Evolutionary conservation across 1,140 invertebrate genomes (phyloP).

Genomic region (Phymorhynchus buccinoides): DNA sequence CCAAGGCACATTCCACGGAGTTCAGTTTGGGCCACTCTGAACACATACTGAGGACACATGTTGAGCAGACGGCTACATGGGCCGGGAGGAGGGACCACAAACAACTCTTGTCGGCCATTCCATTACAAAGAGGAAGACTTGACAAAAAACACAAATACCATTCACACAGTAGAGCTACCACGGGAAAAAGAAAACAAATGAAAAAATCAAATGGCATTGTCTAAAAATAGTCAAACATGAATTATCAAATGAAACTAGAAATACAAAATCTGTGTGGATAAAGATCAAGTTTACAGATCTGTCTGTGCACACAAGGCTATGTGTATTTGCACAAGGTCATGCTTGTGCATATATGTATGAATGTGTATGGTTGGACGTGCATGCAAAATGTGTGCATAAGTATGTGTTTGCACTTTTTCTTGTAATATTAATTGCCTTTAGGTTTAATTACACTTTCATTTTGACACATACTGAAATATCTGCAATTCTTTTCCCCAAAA

Average conservation of each 20-base stretch:
- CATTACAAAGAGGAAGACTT: conserved; percentile 40
- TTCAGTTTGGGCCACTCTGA: conserved; percentile 28
- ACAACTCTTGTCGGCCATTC: conserved; percentile 40
- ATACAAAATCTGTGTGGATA: background rate
- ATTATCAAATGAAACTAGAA: background rate
- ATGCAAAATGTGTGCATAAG: background rate
- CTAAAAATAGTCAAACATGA: background rate
- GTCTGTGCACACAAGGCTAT: no score
- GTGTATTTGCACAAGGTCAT: background rate
- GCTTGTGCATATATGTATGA: no score
- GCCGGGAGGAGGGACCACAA: conserved; percentile 34
- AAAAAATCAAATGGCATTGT: background rate
- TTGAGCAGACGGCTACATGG: conserved; percentile 37
- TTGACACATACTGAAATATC: background rate
- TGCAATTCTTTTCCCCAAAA: background rate
- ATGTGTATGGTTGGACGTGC: no score
- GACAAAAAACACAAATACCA: background rate
- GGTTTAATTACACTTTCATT: background rate
- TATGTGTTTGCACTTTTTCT: background rate
- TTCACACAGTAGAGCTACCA: background rate
- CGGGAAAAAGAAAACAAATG: background rate
- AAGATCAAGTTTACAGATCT: no score
- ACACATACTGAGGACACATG: conserved; percentile 39
- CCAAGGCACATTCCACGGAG: conserved; percentile 36
- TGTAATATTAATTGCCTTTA: no score